Conservation (phyloP, 2,113 vertebrate genomes). For the Alethe diademata region DNA sequence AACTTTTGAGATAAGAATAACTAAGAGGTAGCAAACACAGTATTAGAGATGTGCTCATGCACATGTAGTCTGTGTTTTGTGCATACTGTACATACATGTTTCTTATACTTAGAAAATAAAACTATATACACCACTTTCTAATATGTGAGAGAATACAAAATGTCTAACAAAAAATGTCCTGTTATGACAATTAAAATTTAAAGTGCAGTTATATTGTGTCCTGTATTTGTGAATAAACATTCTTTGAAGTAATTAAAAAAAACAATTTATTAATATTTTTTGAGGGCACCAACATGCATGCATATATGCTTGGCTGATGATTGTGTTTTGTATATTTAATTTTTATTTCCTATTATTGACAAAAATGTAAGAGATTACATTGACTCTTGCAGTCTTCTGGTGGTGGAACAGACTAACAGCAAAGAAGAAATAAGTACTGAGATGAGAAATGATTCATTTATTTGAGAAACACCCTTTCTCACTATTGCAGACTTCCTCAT, state of each 20-base stretch:
- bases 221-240: background rate
- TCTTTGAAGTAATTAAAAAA: background rate
- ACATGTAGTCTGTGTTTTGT: background rate
- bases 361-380: background rate
- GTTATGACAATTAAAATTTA: background rate
- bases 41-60: background rate
- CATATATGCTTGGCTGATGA: background rate
- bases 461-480: background rate
- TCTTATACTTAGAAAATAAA: background rate
- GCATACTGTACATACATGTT: background rate
- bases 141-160: background rate
- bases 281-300: background rate
- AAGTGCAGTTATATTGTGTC: background rate
- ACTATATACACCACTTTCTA: background rate
- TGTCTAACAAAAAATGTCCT: background rate
- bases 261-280: background rate
- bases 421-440: background rate
- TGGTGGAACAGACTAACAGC: background rate
- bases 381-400: background rate
- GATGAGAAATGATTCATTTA: background rate
- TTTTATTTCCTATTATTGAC: conserved; percentile 3
- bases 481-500: background rate
- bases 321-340: background rate
- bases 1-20: background rate
- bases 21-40: background rate